Evolutionary conservation across 2,113 vertebrate species (phyloP).

Genomic region (Phoxinus phoxinus): DNA sequence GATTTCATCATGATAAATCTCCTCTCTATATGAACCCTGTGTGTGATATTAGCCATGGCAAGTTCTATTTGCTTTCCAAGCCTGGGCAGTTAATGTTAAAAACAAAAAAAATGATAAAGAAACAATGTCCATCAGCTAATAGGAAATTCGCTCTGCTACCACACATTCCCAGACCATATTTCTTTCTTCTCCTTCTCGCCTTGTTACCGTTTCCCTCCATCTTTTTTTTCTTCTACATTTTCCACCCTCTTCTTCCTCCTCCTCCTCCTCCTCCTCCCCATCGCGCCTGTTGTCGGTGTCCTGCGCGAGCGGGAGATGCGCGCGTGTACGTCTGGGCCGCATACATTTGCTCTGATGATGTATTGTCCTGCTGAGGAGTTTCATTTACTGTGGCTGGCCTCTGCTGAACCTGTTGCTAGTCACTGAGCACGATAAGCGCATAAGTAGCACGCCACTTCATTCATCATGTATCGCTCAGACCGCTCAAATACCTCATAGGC

Average conservation of each 20-base stretch:
- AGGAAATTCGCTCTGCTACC: conserved; percentile 43
- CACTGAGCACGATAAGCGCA: conserved; percentile 97
- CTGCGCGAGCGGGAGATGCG: conserved; percentile 66
- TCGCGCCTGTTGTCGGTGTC: conserved; percentile 92
- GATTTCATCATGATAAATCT: conserved; percentile 39
- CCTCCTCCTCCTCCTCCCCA: conserved; percentile 74
- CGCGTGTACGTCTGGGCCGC: conserved; percentile 89
- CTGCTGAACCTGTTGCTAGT: conserved; percentile 99
- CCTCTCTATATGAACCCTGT: conserved; percentile 19
- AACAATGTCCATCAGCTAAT: conserved; percentile 37
- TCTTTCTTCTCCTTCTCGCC: not conserved
- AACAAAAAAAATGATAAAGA: conserved; percentile 22
- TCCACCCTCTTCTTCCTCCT: conserved; percentile 62
- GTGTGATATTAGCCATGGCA: conserved; percentile 39
- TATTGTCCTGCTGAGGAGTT: conserved; percentile 99
- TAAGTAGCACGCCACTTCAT: conserved; percentile 98
- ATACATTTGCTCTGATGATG: conserved; percentile 98
- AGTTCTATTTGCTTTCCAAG: conserved; percentile 41
- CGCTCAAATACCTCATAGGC: conserved; percentile 94
- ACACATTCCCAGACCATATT: conserved; percentile 30
- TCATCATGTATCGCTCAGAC: conserved; percentile 98
- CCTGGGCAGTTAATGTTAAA: conserved; percentile 38
- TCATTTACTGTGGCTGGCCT: conserved; percentile 99
- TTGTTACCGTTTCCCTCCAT: conserved; percentile 63
- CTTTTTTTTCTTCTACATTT: conserved; percentile 68